Evolutionary conservation across 1,140 invertebrate species (phyloP), one percentile per base, ranked within the genome.

Genomic region (Pissodes strobi): DNA sequence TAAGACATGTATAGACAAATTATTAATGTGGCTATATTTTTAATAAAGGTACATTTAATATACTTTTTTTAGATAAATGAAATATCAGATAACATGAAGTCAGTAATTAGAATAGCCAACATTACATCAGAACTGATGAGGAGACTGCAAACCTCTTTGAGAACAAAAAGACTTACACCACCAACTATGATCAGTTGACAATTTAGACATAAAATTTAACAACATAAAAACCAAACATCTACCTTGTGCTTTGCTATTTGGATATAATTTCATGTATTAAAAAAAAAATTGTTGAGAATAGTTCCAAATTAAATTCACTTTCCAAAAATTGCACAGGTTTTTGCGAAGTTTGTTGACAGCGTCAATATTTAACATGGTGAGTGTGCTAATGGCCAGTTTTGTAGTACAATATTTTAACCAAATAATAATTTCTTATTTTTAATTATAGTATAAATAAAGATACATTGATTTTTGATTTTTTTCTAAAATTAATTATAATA

Each of bases 61-160:
- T 19, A 9, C 12, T 39, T 51, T 67, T 77, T 77, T 23, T 53
- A 84, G 83, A 77, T 83, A 67, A 79, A 76, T 64, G 80, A 83
- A 73, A 77, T 84, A 61, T 78, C 79, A 8, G 74, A 78, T 9
- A 80, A 81, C 37, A 67, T 84, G 68, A 75, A 78, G 17, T 70
- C 75, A 43, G 77, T 84, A 12, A 80, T 82, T 60, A 79, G 73
- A 62, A 77, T 78, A 27, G 80, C 79, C 0, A 83, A 84, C 62
- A 61, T 60, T 30, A 75, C 75, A 6, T 68, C 68, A 6, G 43
- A 66, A 19, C 39, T 75, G 23, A 52, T 74, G 25, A 66, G 56
- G 15, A 73, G 51, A 69, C 56, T 72, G 49, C 49, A 63, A 13
- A 12, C n/a, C 9, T 21, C 34, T 18, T 21, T 55, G 8, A 45